A percentile compares a stretch with the other conserved stretches of the same genome.
Evolutionary conservation across 2,888 invertebrate species (phyloP).

Genomic region (Heliconius cydno): DNA sequence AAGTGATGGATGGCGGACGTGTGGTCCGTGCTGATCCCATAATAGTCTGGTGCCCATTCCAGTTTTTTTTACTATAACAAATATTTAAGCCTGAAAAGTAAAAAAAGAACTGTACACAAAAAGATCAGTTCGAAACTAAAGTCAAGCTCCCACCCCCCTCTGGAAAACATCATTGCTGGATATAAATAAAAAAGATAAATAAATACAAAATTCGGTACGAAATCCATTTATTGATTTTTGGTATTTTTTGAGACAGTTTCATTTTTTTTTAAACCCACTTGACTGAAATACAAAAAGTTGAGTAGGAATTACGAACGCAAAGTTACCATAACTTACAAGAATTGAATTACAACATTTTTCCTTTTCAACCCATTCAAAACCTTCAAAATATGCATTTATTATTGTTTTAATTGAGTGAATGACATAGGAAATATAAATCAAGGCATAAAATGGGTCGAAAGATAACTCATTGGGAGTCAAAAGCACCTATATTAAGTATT

Average conservation of each 20-base stretch:
- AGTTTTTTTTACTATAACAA: too few species aligned
- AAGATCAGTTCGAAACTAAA: too few species aligned
- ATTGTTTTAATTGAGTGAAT: conserved; percentile 2
- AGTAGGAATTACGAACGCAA: conserved; percentile 37
- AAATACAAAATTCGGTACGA: conserved; percentile 65
- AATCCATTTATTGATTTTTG: conserved; percentile 78
- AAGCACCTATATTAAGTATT: conserved; percentile 35
- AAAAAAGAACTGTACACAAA: too few species aligned
- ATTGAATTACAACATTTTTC: conserved; percentile 21
- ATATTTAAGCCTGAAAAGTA: too few species aligned
- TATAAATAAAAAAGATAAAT: background rate
- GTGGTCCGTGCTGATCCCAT: too few species aligned
- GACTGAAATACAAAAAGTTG: conserved; percentile 61
- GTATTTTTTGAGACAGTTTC: conserved; percentile 74
- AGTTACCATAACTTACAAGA: conserved; percentile 26
- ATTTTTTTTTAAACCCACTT: conserved; percentile 66
- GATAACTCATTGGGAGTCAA: conserved; percentile 11
- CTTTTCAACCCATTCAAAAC: conserved; percentile 27
- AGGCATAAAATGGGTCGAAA: conserved; percentile 14
- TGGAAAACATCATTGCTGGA: background rate
- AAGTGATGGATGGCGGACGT: too few species aligned
- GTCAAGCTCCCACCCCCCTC: too few species aligned
- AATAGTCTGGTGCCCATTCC: too few species aligned
- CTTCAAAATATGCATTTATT: background rate
- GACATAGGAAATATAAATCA: background rate